Percentiles rank a stretch among this genome's conserved stretches.
Evolutionary conservation across 1,140 invertebrate genomes (phyloP).

Genomic region (Thaumetopoea pityocampa): DNA sequence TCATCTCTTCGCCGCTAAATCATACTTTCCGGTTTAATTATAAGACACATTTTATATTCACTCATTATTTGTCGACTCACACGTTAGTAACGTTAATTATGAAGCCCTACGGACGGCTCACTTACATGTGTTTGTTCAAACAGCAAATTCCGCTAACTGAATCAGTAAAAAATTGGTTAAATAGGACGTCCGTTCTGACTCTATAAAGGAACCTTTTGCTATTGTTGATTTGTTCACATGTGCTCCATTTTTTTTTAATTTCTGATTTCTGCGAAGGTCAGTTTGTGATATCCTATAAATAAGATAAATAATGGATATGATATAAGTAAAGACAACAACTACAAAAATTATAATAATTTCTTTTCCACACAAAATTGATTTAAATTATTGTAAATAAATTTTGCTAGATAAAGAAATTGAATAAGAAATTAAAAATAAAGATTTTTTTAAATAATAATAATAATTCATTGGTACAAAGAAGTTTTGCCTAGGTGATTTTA

Average conservation of each 20-base stretch:
- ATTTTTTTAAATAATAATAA: no score
- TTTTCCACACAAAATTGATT: no score
- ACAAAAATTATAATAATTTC: no score
- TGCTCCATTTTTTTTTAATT: constrained; percentile 2
- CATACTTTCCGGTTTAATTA: constrained; percentile 35
- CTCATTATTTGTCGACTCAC: constrained; percentile 13
- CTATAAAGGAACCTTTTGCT: constrained; percentile 5
- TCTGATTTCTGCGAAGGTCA: no score
- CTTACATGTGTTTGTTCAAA: constrained; percentile 10
- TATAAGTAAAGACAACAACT: no score
- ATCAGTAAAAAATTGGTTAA: constrained; percentile 16
- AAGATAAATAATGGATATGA: no score
- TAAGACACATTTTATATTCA: constrained; percentile 14
- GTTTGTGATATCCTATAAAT: no score
- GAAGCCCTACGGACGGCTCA: constrained; percentile 1
- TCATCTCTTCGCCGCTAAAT: constrained; percentile 35
- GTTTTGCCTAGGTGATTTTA: no score
- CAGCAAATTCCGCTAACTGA: constrained; percentile 12
- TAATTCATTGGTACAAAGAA: no score
- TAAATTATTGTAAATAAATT: no score
- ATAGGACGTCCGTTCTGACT: constrained; percentile 13
- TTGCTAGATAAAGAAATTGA: no score
- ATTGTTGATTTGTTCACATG: constrained; percentile 1
- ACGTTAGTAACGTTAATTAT: constrained; percentile 7
- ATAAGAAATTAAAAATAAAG: no score